Percentiles rank a stretch among this genome's conserved stretches.
phyloP scores from a whole-genome alignment of 2,113 vertebrate genomes.

The Tachuris rubrigastra region DNA sequence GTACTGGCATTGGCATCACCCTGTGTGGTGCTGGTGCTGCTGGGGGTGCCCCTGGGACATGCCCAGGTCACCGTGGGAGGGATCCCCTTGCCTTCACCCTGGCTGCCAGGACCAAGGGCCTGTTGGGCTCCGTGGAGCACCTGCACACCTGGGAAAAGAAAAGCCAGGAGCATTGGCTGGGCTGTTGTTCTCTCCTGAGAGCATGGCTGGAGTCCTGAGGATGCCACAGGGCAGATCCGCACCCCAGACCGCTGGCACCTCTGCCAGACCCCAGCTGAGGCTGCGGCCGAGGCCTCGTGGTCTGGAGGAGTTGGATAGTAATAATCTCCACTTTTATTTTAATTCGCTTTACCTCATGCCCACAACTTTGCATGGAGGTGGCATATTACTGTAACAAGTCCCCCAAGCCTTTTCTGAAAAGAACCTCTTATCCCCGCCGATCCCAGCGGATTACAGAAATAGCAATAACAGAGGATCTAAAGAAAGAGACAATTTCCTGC shows the following conservation, averaged over 20 bases:
- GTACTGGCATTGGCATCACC: neutral
- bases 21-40: fast-evolving
- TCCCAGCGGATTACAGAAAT: constrained; percentile 67
- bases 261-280: neutral
- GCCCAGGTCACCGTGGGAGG: fast-evolving
- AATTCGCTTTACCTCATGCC: constrained; percentile 11
- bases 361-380: constrained; percentile 60
- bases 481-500: constrained; percentile 71
- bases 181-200: neutral
- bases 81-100: neutral
- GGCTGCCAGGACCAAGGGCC: fast-evolving
- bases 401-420: constrained; percentile 63
- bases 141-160: neutral
- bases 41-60: fast-evolving
- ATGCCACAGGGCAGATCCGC: fast-evolving
- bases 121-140: fast-evolving
- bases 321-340: neutral
- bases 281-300: neutral
- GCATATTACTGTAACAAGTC: constrained; percentile 64
- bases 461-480: constrained; percentile 62
- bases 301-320: neutral
- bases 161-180: fast-evolving
- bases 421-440: constrained; percentile 60
- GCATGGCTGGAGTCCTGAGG: neutral
- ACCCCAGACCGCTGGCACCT: neutral